Evolutionary conservation across 1,140 invertebrate species (phyloP), one percentile per base, ranked within the genome.

Genomic region (Asbolus verrucosus): DNA sequence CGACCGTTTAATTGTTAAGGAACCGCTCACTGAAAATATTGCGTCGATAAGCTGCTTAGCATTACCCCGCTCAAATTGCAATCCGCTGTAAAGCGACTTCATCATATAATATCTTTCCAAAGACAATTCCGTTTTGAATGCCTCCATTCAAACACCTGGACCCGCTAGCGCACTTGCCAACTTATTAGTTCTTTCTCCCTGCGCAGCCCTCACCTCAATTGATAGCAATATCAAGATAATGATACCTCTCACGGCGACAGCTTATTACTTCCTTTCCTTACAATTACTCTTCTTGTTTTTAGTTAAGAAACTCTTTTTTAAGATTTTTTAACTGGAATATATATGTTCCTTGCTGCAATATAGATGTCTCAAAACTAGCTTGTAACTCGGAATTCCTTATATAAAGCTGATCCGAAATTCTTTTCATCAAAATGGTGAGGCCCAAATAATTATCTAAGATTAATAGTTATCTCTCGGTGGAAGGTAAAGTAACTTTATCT

Each of bases 1-100:
- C 65, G 38, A 18, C 60, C 59, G 36, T 67, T 67, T 67, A 67
- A 71, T 71, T 71, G 70, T 67, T 67, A 59, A 61, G 60, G 41
- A 65, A 41, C 69, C 31, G 54, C 69, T 62, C 59, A 19, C 21
- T 62, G 70, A 67, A 71, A 71, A 62, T 67, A 50, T 71, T 46
- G 19, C 65, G 54, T 21, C 41, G 41, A 50, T 67, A 62, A 71
- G 69, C 69, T 19, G 70, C 70, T 71, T 71, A 67, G n/a, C 65
- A 59, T 67, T 67, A 67, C 54, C 65, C 36, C 38, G 19, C 50
- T 54, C 21, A 62, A 67, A 71, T 71, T 67, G 59, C 63, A 59
- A 71, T 60, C 60, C 63, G 54, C 15, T 43, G 46, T 41, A 27
- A 46, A 65, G 63, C 60, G 69, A 71, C 70, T 71, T 67, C 62